Evolutionary conservation across 2,888 invertebrate genomes (phyloP).

Genomic region (Lycia hirtaria): DNA sequence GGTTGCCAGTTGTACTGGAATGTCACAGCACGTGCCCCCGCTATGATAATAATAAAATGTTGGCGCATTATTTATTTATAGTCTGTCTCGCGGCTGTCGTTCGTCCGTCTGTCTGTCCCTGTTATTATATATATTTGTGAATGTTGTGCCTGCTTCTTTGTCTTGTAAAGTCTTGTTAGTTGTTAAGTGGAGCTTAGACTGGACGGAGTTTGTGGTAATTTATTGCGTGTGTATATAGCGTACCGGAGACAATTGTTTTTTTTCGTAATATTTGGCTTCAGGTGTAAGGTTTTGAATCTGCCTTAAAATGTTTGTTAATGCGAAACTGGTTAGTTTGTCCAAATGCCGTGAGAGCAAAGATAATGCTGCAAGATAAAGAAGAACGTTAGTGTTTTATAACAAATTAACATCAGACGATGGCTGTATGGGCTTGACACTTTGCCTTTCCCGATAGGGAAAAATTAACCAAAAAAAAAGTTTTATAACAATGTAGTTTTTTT

Average conservation of each 20-base stretch:
- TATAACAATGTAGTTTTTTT: too few species aligned
- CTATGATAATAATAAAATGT: slow-evolving; percentile 85
- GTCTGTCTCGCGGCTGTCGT: slow-evolving; percentile 83
- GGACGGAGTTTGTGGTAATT: neutral
- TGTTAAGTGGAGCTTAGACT: slow-evolving; percentile 18
- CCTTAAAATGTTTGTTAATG: too few species aligned
- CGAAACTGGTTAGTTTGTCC: neutral
- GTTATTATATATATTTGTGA: slow-evolving; percentile 27
- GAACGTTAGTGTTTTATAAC: too few species aligned
- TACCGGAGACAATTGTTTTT: too few species aligned
- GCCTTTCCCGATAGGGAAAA: too few species aligned
- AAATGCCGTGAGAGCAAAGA: too few species aligned
- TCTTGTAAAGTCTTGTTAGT: slow-evolving; percentile 39
- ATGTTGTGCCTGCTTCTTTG: slow-evolving; percentile 33
- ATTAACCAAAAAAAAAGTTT: too few species aligned
- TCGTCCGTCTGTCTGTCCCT: slow-evolving; percentile 77
- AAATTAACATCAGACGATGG: too few species aligned
- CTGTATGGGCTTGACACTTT: too few species aligned
- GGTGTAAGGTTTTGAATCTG: too few species aligned
- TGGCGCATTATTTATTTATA: slow-evolving; percentile 86
- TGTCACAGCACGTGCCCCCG: slow-evolving; percentile 81
- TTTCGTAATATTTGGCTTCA: too few species aligned
- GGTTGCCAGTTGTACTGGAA: slow-evolving; percentile 57
- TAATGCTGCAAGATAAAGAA: too few species aligned
- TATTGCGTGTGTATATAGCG: neutral